Conservation (phyloP, 2,113 vertebrate genomes). For the Sakesphorus luctuosus region DNA sequence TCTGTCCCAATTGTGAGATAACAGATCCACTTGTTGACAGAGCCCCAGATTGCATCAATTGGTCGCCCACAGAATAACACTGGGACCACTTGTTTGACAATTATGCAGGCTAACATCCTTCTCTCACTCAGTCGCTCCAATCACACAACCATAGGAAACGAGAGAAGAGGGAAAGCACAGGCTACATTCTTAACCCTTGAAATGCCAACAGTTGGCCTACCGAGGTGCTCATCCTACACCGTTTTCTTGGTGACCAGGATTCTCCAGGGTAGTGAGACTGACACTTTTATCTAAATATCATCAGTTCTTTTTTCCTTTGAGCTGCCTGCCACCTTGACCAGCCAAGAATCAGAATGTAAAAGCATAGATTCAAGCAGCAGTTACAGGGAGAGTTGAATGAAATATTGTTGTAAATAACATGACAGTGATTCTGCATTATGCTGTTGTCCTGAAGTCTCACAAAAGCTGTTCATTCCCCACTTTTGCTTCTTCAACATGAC, state of each 20-base stretch:
- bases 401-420: neutral
- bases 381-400: neutral
- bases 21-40: neutral
- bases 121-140: neutral
- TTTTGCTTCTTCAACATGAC: neutral
- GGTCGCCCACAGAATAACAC: neutral
- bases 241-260: neutral
- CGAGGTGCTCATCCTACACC: neutral
- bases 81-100: neutral
- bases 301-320: neutral
- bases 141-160: neutral
- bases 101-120: neutral
- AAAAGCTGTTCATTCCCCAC: neutral
- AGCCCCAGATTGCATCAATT: neutral
- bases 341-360: neutral
- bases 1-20: constrained; percentile 5
- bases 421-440: neutral
- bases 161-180: neutral
- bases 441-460: neutral
- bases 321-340: neutral
- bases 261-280: neutral
- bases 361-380: neutral
- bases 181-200: neutral
- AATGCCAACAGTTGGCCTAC: neutral
- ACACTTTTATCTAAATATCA: neutral